Conservation (phyloP, 2,888 invertebrate genomes). For the Sympetrum striolatum region DNA sequence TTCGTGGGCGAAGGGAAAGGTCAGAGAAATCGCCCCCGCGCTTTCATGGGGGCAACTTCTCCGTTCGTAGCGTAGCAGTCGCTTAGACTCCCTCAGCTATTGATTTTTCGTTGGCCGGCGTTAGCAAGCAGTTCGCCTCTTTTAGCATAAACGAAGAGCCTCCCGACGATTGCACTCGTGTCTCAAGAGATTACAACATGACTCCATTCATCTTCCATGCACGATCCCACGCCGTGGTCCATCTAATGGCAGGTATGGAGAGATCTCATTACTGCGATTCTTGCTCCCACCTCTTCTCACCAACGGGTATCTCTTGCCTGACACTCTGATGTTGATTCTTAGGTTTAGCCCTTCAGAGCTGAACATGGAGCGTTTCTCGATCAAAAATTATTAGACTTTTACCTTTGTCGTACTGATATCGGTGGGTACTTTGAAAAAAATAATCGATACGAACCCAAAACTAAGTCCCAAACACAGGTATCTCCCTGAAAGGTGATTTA, state of each 20-base stretch:
- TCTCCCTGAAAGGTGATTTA: no score
- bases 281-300: background rate
- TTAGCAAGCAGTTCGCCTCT: background rate
- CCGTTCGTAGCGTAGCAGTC: slow-evolving; percentile 19
- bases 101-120: background rate
- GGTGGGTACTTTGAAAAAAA: no score
- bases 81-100: background rate
- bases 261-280: background rate
- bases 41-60: background rate
- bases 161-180: background rate
- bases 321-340: background rate
- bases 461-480: no score
- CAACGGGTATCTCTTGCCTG: background rate
- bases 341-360: background rate
- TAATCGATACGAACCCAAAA: no score
- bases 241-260: slow-evolving; percentile 11
- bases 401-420: background rate
- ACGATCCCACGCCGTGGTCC: background rate
- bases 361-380: background rate
- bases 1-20: no score
- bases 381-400: background rate
- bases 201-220: slow-evolving; percentile 25
- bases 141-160: background rate
- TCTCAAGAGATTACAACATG: background rate
- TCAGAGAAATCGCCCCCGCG: background rate